phyloP scores from a whole-genome alignment of 2,113 vertebrate genomes.

The Galeopterus variegatus region DNA sequence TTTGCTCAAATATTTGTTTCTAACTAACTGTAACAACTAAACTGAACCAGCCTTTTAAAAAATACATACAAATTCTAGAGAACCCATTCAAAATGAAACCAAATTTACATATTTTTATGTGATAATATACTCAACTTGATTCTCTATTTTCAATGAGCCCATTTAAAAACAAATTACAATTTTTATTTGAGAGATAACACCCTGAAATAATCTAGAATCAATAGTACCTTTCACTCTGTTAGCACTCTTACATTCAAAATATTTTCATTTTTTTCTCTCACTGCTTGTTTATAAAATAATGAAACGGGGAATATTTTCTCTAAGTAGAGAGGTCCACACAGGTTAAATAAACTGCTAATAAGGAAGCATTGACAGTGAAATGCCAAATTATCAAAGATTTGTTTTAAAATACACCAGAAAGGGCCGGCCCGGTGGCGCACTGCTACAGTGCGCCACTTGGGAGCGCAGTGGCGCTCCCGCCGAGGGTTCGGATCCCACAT shows the following conservation, averaged over 20 bases:
- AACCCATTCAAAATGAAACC: constrained; percentile 18
- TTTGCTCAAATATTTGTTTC: constrained; percentile 47
- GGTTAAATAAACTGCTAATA: not conserved
- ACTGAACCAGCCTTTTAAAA: not conserved
- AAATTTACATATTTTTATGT: not conserved
- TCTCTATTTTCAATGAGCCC: not conserved
- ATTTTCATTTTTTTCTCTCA: not conserved
- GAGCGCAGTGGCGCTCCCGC: too few species aligned
- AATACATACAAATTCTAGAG: not conserved
- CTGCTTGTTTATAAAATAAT: constrained; percentile 9
- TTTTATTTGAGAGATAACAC: constrained; percentile 33
- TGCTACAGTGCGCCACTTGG: too few species aligned
- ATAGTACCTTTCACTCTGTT: not conserved
- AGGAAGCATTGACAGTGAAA: constrained; percentile 20
- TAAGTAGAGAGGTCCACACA: not conserved
- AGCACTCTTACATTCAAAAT: not conserved
- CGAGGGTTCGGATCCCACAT: too few species aligned
- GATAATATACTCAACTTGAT: not conserved
- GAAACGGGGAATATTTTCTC: not conserved
- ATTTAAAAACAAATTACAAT: not conserved
- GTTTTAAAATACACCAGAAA: constrained; percentile 16
- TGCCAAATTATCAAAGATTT: not conserved
- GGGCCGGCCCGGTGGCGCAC: too few species aligned
- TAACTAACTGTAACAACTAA: constrained; percentile 9
- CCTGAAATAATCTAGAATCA: constrained; percentile 10